phyloP scores from a whole-genome alignment of 2,113 vertebrate genomes.

The Collichthys lucidus region DNA sequence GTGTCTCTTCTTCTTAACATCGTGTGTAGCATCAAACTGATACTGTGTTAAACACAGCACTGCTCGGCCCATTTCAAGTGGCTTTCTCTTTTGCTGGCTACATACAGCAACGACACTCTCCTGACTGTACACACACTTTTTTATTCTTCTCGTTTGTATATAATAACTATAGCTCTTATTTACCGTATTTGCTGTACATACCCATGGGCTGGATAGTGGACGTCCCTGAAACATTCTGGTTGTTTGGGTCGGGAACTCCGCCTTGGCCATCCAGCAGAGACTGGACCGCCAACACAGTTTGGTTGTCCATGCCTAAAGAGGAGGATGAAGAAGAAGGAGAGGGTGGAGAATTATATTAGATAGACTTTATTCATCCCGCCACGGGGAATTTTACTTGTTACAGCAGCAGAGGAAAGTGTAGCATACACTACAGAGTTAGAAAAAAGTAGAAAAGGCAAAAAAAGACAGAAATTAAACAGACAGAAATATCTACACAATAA shows the following conservation, averaged over 20 bases:
- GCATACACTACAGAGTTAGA: too few relatives aligned
- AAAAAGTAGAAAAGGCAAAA: too few relatives aligned
- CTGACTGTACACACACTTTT: background rate
- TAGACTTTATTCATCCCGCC: too few relatives aligned
- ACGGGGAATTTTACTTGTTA: too few relatives aligned
- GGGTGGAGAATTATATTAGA: background rate
- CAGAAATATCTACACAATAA: too few relatives aligned
- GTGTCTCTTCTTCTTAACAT: too few relatives aligned
- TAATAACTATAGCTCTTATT: background rate
- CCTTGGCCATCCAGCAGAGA: constrained; percentile 96
- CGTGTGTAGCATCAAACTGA: background rate
- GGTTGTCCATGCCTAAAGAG: constrained; percentile 95
- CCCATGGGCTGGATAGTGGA: constrained; percentile 90
- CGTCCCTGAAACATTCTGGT: constrained; percentile 85
- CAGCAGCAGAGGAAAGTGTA: too few relatives aligned
- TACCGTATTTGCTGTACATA: constrained; percentile 72
- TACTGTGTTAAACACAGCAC: background rate
- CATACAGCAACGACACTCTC: background rate
- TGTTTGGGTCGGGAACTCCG: constrained; percentile 90
- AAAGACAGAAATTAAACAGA: too few relatives aligned
- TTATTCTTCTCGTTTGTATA: too few relatives aligned
- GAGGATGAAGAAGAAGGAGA: background rate
- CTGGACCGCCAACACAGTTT: constrained; percentile 97
- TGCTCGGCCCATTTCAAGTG: too few relatives aligned
- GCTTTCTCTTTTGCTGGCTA: background rate